phyloP scores from a whole-genome alignment of 2,888 invertebrate species.

The Xylota sylvarum region DNA sequence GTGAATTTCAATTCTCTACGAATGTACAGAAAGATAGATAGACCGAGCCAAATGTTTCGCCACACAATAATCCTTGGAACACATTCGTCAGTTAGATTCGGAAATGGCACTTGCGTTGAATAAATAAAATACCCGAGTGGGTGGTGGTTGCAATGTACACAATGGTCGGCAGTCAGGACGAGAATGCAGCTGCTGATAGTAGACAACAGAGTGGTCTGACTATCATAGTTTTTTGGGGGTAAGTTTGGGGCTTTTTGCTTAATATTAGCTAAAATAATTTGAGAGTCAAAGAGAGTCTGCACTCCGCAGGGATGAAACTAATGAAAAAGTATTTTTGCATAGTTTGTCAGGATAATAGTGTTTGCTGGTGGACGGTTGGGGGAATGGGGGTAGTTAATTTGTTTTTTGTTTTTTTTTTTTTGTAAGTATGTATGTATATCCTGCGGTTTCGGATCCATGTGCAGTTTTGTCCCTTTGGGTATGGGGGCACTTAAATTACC shows the following conservation, averaged over 20 bases:
- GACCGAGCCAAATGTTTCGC: slow-evolving; percentile 34
- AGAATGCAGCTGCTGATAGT: not conserved
- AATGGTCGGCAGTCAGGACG: not conserved
- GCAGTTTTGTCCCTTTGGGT: not conserved
- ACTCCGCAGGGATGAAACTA: slow-evolving; percentile 14
- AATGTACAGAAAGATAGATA: not conserved
- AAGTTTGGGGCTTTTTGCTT: not conserved
- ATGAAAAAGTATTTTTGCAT: slow-evolving; percentile 42
- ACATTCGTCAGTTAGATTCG: slow-evolving; percentile 56
- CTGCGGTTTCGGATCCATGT: slow-evolving; percentile 1
- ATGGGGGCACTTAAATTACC: slow-evolving; percentile 8
- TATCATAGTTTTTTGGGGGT: not conserved
- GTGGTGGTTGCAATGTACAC: not conserved
- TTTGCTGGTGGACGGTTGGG: slow-evolving; percentile 17
- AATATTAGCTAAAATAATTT: slow-evolving; percentile 56
- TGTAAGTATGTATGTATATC: not conserved
- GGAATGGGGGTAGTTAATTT: slow-evolving; percentile 36
- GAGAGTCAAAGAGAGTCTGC: slow-evolving; percentile 17
- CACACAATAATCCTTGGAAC: slow-evolving; percentile 45
- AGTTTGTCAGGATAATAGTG: slow-evolving; percentile 56
- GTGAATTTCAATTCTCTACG: slow-evolving; percentile 25
- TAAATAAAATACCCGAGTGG: slow-evolving; percentile 35
- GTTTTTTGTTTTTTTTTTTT: slow-evolving; percentile 19
- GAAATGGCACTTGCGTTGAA: slow-evolving; percentile 56
- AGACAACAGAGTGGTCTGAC: not conserved